Evolutionary conservation across 2,888 invertebrate species (phyloP).

Genomic region (Parascotia fuliginaria): DNA sequence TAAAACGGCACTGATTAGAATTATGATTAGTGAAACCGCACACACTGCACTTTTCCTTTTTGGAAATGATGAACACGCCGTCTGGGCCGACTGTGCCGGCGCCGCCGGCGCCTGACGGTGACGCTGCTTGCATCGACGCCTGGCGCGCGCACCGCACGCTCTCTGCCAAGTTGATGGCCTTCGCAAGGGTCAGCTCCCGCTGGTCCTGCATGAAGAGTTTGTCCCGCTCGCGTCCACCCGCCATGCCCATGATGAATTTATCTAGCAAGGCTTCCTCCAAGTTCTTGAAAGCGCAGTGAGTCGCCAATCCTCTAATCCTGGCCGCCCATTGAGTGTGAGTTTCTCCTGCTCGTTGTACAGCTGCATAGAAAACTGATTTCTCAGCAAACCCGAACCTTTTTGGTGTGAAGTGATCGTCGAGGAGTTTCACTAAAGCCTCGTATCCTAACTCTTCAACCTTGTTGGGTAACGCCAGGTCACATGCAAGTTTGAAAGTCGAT

Average conservation of each 20-base stretch:
- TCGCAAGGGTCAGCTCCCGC: conserved; percentile 25
- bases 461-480: conserved; percentile 1
- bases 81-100: background rate
- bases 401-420: too few species aligned
- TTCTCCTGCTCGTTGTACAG: too few species aligned
- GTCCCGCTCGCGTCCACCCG: conserved; percentile 30
- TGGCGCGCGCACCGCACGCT: conserved; percentile 25
- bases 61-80: conserved; percentile 9
- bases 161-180: conserved; percentile 29
- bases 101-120: background rate
- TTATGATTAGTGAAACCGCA: conserved; percentile 32
- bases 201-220: conserved; percentile 32
- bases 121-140: conserved; percentile 12
- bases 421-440: too few species aligned
- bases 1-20: conserved; percentile 21
- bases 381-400: too few species aligned
- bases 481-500: conserved; percentile 1
- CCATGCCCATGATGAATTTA: conserved; percentile 38
- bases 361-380: too few species aligned
- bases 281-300: conserved; percentile 10
- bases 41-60: conserved; percentile 35
- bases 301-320: background rate
- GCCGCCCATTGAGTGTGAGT: too few species aligned
- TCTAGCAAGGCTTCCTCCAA: conserved; percentile 39
- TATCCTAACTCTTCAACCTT: too few species aligned